Conservation (phyloP, 2,797 vertebrate genomes). For the Eidolon dupreanum region DNA sequence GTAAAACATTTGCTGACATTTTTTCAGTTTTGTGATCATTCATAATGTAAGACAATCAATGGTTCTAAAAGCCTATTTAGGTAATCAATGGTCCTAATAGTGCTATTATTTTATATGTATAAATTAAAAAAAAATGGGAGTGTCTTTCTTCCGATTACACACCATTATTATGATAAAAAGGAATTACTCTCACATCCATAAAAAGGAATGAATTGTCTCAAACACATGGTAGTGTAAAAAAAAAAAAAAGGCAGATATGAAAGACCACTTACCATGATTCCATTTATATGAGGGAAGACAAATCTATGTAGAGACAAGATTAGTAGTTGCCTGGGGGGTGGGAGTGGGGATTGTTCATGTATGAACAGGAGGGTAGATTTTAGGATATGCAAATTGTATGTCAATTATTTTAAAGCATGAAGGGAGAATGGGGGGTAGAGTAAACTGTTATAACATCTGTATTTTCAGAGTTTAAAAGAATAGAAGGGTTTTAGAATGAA, state of each 20-base stretch:
- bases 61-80: neutral
- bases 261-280: neutral
- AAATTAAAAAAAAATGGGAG: slow-evolving; percentile 33
- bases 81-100: neutral
- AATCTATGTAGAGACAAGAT: neutral
- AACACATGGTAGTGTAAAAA: neutral
- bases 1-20: neutral
- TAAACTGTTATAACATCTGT: neutral
- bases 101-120: neutral
- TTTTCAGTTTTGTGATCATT: slow-evolving; percentile 41
- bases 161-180: neutral
- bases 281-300: neutral
- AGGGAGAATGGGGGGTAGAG: neutral
- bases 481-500: neutral
- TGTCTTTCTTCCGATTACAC: neutral
- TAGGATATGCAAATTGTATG: neutral
- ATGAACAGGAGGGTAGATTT: neutral
- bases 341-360: neutral
- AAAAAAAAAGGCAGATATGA: neutral
- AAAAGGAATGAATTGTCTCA: neutral
- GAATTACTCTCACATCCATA: neutral
- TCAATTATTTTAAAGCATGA: neutral
- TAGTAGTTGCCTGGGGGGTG: neutral
- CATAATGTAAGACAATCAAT: neutral
- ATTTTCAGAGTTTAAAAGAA: neutral